Evolutionary conservation across 2,113 vertebrate species (phyloP), one percentile per base, ranked within the genome.

Genomic region (Danionella cerebrum): DNA sequence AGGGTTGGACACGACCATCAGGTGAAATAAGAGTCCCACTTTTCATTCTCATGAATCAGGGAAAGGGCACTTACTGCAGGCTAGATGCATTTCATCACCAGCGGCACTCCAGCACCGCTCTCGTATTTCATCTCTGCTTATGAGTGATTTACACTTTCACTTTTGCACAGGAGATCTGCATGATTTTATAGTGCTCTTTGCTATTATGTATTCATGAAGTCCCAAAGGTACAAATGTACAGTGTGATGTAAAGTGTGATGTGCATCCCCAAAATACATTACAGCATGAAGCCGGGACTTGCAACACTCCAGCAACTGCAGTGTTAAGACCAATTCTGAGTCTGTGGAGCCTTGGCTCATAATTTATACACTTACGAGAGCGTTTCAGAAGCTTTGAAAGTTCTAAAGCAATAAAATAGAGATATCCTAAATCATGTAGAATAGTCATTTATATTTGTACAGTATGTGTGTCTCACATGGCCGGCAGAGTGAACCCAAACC

Each of bases 1-100:
- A 47, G 3, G 71, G 83, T 86, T 85, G 75, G 84, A 84, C 84
- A 84, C 76, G 85, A 88, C 83, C 81, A 82, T 83, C 48, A 83
- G 86, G 82, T 80, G 77, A 84, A 84, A 80, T 74, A 81, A 74
- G 76, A 84, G 74, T 79, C 76, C 74, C 80, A 81, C 84, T 78
- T 86, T 84, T 90, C 78, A 87, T 82, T 87, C 84, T 83, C 78
- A 80, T 68, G 76, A 64, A 75, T 68, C 72, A 52, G 44, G 36
- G 24, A 76, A 60, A 70, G 53, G 55, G 52, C 68, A 72, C 62
- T 35, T 71, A 71, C 69, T 75, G 65, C 54, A 75, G 60, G 44
- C 73, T 64, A 10, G 31, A 70, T 71, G 50, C 58, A 76, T 78
- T 67, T 82, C 52, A 70, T 76, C 73, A 65, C 42, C 42, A 69